These are phyloP conservation scores for Emys orbicularis DNA, from an alignment of 2,797 vertebrate genomes.

Conservation along the genomic window DNA sequence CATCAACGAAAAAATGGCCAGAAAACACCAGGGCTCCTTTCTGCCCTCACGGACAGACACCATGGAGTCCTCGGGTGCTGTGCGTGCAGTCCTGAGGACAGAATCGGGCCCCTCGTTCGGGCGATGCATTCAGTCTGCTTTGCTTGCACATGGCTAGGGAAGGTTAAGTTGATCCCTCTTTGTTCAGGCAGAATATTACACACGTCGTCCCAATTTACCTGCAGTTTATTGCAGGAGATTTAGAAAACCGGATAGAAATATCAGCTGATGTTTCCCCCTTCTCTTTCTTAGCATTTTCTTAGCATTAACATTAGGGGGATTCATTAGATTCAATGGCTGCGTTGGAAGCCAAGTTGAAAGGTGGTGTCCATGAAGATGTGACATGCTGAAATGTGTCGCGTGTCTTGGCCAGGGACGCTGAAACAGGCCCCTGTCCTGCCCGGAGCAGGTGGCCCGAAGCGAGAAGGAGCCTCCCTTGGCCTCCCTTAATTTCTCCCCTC, in stretches of 20 bases:
- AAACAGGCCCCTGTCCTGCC: background rate
- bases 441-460: background rate
- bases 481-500: background rate
- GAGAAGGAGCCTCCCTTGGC: background rate
- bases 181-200: background rate
- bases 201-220: background rate
- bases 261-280: constrained; percentile 9
- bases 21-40: background rate
- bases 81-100: background rate
- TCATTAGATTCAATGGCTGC: constrained; percentile 25
- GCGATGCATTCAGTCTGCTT: background rate
- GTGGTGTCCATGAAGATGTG: background rate
- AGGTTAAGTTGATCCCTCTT: background rate
- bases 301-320: constrained; percentile 17
- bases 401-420: background rate
- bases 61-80: too few species aligned
- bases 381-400: constrained; percentile 18
- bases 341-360: constrained; percentile 27
- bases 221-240: background rate
- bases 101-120: background rate
- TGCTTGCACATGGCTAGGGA: background rate
- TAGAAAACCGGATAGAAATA: constrained; percentile 24
- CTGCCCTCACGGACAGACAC: background rate
- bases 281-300: background rate
- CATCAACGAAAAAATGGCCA: background rate